These are phyloP conservation scores for Chouioia cunea DNA, from an alignment of 2,888 invertebrate species.

Conservation along the genomic window DNA sequence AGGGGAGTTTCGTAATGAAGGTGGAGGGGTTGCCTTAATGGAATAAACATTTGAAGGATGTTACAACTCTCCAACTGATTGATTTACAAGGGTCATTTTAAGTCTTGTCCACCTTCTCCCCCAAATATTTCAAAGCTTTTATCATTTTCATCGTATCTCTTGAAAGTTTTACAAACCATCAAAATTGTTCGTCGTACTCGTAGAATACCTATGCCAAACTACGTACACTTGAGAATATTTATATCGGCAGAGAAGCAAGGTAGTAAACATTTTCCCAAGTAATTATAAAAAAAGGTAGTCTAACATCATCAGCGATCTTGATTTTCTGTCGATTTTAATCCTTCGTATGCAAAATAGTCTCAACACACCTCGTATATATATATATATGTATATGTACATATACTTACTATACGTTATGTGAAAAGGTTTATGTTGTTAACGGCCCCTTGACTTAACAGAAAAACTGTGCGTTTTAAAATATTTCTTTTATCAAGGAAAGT, in stretches of 20 bases:
- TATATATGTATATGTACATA: too few species aligned
- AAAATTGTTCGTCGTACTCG: too few species aligned
- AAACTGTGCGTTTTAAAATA: too few species aligned
- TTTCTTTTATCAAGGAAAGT: too few species aligned
- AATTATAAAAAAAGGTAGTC: slow-evolving; percentile 24
- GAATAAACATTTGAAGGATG: slow-evolving; percentile 19
- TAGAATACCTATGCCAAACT: too few species aligned
- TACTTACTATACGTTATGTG: too few species aligned
- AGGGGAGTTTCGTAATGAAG: background rate
- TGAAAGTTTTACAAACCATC: too few species aligned
- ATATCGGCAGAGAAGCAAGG: background rate
- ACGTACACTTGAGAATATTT: too few species aligned
- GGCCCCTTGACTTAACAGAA: background rate
- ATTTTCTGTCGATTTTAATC: slow-evolving; percentile 18
- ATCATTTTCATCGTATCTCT: background rate
- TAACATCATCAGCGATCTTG: slow-evolving; percentile 10
- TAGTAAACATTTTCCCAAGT: background rate
- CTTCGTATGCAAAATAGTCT: slow-evolving; percentile 25
- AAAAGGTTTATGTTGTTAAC: slow-evolving; percentile 21
- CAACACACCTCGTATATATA: slow-evolving; percentile 8
- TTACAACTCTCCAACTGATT: background rate
- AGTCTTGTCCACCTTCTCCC: background rate
- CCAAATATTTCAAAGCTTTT: slow-evolving; percentile 12
- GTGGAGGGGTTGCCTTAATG: background rate
- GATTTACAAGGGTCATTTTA: background rate